Conservation (phyloP, 2,797 vertebrate species). For the Avahi laniger region DNA sequence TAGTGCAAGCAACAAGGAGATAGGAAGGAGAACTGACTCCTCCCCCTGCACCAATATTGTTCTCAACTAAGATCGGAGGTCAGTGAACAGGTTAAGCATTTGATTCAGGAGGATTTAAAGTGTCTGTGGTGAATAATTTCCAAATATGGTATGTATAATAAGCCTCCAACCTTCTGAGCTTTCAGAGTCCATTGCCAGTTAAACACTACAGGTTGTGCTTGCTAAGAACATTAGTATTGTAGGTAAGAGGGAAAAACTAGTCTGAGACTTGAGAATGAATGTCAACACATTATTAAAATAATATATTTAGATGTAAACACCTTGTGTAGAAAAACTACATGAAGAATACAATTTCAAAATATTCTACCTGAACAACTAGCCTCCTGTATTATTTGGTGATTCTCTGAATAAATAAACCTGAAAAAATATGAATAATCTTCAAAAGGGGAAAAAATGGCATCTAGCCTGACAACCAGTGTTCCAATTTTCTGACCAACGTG, state of each 20-base stretch:
- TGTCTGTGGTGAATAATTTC: not conserved
- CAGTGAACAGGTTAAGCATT: not conserved
- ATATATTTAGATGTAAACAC: not conserved
- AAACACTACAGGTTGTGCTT: not conserved
- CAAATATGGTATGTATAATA: not conserved
- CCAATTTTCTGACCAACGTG: constrained; percentile 5
- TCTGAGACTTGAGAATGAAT: not conserved
- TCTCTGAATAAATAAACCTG: constrained; percentile 43
- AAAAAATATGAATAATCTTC: constrained; percentile 42
- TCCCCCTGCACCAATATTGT: not conserved
- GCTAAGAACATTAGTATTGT: not conserved
- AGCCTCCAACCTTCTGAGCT: not conserved
- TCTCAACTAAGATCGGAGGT: not conserved
- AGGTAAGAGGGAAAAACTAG: not conserved
- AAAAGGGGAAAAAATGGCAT: constrained; percentile 7
- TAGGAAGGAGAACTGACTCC: not conserved
- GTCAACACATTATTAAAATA: not conserved
- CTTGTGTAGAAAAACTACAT: not conserved
- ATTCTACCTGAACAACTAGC: not conserved
- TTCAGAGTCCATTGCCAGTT: not conserved
- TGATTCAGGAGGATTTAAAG: not conserved
- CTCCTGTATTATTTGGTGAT: not conserved
- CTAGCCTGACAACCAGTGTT: not conserved
- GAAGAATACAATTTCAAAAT: constrained; percentile 18
- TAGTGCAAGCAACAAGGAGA: not conserved